A percentile compares a stretch with the other conserved stretches of the same genome.
Conservation (phyloP, 2,113 vertebrate species). For the Bos javanicus region DNA sequence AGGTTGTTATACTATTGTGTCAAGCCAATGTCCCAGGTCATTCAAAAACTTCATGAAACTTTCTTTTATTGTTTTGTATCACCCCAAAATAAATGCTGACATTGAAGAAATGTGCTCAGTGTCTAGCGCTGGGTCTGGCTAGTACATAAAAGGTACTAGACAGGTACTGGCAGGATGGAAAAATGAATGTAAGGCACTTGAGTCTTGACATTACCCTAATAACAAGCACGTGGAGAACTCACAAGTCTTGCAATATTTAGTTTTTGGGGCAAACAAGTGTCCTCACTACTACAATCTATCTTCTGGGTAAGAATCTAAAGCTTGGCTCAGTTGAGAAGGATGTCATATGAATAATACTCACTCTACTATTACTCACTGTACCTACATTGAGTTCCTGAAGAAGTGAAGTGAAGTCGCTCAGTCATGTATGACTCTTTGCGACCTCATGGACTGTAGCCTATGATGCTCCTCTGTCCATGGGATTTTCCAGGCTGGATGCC, state of each 20-base stretch:
- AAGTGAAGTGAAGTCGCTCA: not conserved
- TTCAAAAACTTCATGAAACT: not conserved
- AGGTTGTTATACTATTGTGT: not conserved
- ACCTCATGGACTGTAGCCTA: not conserved
- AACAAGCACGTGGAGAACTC: not conserved
- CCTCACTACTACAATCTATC: not conserved
- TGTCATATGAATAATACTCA: not conserved
- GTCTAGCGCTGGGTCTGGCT: not conserved
- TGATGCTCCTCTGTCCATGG: not conserved
- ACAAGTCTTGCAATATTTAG: not conserved
- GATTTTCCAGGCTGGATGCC: not conserved
- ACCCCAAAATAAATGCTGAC: not conserved
- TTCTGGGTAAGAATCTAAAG: not conserved
- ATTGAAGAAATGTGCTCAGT: not conserved
- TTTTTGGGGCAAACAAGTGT: not conserved
- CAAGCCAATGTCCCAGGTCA: not conserved
- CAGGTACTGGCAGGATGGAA: not conserved
- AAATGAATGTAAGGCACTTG: not conserved
- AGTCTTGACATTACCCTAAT: not conserved
- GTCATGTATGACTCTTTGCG: not conserved
- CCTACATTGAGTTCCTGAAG: not conserved
- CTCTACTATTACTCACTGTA: not conserved
- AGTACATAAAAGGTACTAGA: not conserved
- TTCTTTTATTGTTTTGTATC: not conserved
- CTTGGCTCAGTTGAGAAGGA: not conserved